phyloP scores from a whole-genome alignment of 1,140 invertebrate species.

The Zaprionus ghesquierei region DNA sequence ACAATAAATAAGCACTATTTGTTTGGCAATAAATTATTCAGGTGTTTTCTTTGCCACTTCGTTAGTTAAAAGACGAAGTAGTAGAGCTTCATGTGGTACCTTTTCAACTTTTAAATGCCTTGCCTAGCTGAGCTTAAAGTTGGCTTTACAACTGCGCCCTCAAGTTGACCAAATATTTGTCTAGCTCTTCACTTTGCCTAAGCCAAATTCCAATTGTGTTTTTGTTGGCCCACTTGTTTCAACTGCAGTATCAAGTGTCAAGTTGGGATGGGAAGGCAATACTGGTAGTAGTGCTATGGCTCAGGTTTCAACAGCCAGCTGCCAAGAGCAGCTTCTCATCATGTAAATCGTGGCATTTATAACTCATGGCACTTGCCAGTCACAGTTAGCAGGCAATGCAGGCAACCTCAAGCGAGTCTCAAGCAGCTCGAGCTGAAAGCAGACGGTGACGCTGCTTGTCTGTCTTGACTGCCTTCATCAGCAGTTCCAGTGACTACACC shows the following conservation, averaged over 20 bases:
- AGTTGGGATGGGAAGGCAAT: neutral
- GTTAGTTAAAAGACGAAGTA: neutral
- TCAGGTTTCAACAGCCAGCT: neutral
- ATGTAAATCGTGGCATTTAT: conserved; percentile 37
- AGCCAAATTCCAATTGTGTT: neutral
- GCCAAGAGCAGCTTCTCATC: neutral
- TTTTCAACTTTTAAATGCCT: neutral
- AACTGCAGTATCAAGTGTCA: neutral
- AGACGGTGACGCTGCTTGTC: conserved; percentile 29
- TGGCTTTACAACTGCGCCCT: neutral
- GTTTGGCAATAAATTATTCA: neutral
- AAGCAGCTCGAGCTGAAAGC: conserved; percentile 17
- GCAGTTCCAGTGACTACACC: conserved; percentile 54
- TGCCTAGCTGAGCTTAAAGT: neutral
- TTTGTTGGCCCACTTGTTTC: neutral
- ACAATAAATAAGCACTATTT: neutral
- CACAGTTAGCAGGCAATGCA: conserved; percentile 22
- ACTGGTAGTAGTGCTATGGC: neutral
- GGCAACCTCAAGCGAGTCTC: conserved; percentile 4
- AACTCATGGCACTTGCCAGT: conserved; percentile 19
- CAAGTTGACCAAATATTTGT: neutral
- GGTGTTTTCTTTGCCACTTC: neutral
- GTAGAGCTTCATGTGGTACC: neutral
- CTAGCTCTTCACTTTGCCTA: neutral
- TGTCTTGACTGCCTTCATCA: conserved; percentile 59